Percentiles rank a stretch among this genome's conserved stretches.
Conservation (phyloP, 2,888 invertebrate species). For the Rapana venosa region DNA sequence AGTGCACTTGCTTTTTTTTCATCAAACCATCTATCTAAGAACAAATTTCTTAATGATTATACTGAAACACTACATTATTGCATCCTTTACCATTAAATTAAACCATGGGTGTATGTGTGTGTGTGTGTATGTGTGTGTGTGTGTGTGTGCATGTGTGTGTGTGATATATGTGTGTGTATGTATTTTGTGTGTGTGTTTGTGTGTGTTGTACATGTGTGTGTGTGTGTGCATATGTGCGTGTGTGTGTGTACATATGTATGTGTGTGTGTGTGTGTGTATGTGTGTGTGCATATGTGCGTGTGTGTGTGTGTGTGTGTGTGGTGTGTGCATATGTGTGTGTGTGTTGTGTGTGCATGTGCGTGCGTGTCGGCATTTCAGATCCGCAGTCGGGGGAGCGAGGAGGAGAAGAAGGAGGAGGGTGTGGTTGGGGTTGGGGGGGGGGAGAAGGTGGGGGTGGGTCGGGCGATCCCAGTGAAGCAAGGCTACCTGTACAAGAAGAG, state of each 20-base stretch:
- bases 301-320: not conserved
- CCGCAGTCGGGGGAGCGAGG: not conserved
- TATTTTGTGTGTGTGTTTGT: too few species aligned
- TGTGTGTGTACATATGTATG: not conserved
- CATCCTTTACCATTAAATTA: too few species aligned
- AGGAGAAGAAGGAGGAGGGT: slow-evolving; percentile 10
- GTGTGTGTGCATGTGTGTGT: too few species aligned
- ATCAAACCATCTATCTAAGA: too few species aligned
- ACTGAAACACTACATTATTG: too few species aligned
- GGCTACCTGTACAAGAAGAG: slow-evolving; percentile 97
- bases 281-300: not conserved
- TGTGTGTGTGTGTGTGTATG: slow-evolving; percentile 6
- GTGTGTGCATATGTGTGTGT: not conserved
- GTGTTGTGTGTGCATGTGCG: not conserved
- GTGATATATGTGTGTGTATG: too few species aligned
- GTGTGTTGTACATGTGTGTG: too few species aligned
- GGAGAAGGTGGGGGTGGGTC: not conserved
- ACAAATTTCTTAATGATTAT: too few species aligned
- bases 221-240: too few species aligned
- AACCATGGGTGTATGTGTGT: too few species aligned
- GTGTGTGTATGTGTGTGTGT: too few species aligned
- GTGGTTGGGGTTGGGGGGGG: not conserved
- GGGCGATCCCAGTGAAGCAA: slow-evolving; percentile 56
- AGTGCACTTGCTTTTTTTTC: too few species aligned
- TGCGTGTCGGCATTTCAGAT: not conserved